phyloP scores from a whole-genome alignment of 2,113 vertebrate genomes.

The Macroglossus sobrinus region DNA sequence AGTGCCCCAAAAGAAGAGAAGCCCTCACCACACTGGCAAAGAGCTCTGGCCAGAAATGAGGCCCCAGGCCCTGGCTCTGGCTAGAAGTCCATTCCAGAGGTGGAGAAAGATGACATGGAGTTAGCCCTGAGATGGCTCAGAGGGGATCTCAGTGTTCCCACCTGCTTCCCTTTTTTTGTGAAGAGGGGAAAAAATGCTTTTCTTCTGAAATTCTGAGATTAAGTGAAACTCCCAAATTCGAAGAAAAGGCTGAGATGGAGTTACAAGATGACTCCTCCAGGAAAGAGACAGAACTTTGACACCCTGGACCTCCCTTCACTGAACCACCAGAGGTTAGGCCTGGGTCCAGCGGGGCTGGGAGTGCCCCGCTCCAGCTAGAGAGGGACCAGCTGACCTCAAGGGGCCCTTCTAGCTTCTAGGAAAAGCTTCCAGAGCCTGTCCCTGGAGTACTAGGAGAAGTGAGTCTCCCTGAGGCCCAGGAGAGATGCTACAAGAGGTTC shows the following conservation, averaged over 20 bases:
- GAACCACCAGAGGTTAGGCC: constrained; percentile 46
- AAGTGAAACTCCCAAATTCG: constrained; percentile 67
- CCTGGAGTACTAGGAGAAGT: background rate
- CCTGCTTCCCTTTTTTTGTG: constrained; percentile 48
- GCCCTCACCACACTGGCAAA: background rate
- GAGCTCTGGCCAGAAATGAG: background rate
- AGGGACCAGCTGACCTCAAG: constrained; percentile 44
- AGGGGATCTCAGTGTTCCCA: background rate
- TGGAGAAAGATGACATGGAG: background rate
- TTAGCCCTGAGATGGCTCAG: background rate
- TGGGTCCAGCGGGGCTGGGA: constrained; percentile 20
- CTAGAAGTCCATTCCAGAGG: background rate
- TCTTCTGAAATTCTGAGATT: constrained; percentile 65
- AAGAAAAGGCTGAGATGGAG: constrained; percentile 42
- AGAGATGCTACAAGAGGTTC: background rate
- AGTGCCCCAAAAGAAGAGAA: background rate
- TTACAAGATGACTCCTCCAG: constrained; percentile 48
- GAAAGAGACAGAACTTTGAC: constrained; percentile 40
- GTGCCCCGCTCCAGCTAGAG: background rate
- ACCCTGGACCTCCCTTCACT: background rate
- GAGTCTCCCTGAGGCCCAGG: background rate
- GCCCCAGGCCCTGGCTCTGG: constrained; percentile 50
- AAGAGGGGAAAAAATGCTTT: constrained; percentile 46
- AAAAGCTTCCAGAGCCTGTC: constrained; percentile 51
- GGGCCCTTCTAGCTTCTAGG: constrained; percentile 56